Percentiles rank a stretch among this genome's conserved stretches.
These are phyloP conservation scores for Carabus problematicus DNA, from an alignment of 2,888 invertebrate genomes.

Conservation along the genomic window DNA sequence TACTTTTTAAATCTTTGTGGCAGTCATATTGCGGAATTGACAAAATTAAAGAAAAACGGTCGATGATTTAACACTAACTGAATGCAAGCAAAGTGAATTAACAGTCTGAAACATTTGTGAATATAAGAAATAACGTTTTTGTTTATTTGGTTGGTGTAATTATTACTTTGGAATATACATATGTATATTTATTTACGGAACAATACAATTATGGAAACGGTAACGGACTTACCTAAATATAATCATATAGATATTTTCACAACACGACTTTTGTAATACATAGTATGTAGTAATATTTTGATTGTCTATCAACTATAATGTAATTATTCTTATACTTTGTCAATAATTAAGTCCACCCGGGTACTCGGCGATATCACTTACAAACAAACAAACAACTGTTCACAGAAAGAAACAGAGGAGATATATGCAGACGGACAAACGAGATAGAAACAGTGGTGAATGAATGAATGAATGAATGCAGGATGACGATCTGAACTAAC, in stretches of 20 bases:
- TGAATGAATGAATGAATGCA: not conserved
- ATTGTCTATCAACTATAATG: conserved; percentile 40
- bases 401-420: conserved; percentile 10
- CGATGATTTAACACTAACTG: no score
- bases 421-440: conserved; percentile 3
- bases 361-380: conserved; percentile 35
- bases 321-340: conserved; percentile 16
- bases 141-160: not conserved
- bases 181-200: not conserved
- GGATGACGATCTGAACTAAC: conserved; percentile 6
- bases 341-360: conserved; percentile 25
- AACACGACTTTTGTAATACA: conserved; percentile 30
- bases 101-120: not conserved
- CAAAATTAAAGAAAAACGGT: not conserved
- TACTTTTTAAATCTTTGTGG: not conserved
- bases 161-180: not conserved
- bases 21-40: conserved; percentile 21
- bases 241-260: conserved; percentile 28
- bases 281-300: conserved; percentile 15
- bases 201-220: not conserved
- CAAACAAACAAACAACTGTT: not conserved
- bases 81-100: not conserved
- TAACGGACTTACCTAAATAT: conserved; percentile 34
- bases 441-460: not conserved
- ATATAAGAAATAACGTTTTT: not conserved